Conservation (phyloP, 2,113 vertebrate genomes). For the Microcebus ravelobensis region DNA sequence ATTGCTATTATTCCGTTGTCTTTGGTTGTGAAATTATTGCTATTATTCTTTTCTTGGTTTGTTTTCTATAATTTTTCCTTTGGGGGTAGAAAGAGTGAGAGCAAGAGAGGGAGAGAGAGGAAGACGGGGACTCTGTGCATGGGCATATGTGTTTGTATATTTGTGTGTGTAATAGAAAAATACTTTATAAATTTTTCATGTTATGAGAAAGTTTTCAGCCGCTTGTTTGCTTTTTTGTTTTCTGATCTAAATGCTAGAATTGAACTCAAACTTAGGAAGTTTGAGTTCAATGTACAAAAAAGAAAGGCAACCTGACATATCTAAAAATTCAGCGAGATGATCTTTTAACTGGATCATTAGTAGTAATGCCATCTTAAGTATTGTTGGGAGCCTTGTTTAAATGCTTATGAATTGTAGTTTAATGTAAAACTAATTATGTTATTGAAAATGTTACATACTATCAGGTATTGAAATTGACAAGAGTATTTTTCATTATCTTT, state of each 20-base stretch:
- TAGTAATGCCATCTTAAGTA: not conserved
- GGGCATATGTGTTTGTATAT: not conserved
- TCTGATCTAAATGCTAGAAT: not conserved
- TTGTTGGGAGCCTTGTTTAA: not conserved
- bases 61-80: not conserved
- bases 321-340: not conserved
- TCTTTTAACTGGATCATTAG: not conserved
- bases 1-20: not conserved
- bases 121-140: not conserved
- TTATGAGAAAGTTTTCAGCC: not conserved
- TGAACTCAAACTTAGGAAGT: not conserved
- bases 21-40: not conserved
- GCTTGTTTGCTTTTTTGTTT: not conserved
- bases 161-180: not conserved
- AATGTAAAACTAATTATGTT: not conserved
- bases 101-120: not conserved
- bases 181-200: not conserved
- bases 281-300: not conserved
- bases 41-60: not conserved
- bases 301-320: not conserved
- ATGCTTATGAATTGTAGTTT: not conserved
- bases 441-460: not conserved
- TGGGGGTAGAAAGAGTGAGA: not conserved
- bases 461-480: not conserved
- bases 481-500: not conserved